These are phyloP conservation scores for Drosophila paranaensis DNA, from an alignment of 2,888 invertebrate species.

Conservation along the genomic window DNA sequence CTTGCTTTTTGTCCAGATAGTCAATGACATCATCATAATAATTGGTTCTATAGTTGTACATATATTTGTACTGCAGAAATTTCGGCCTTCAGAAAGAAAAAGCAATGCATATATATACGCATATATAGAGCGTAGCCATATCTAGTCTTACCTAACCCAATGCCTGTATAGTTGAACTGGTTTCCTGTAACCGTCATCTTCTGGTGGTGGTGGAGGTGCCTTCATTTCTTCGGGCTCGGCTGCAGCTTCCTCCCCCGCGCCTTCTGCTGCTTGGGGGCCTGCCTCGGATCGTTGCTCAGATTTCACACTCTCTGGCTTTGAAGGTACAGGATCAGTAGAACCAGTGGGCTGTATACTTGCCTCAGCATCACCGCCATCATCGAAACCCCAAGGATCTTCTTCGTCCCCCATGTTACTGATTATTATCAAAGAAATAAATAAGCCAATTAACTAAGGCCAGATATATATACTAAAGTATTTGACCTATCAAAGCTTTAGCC, in stretches of 20 bases:
- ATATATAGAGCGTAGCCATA: not conserved
- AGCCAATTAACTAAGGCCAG: not conserved
- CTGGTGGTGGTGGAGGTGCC: conserved; percentile 85
- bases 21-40: conserved; percentile 94
- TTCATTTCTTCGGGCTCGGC: conserved; percentile 85
- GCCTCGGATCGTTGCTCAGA: conserved; percentile 61
- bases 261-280: conserved; percentile 21
- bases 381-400: conserved; percentile 86
- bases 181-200: conserved; percentile 87
- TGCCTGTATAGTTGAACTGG: conserved; percentile 90
- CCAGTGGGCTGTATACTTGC: conserved; percentile 48
- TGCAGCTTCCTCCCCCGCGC: conserved; percentile 57
- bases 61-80: conserved; percentile 92
- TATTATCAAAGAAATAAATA: not conserved
- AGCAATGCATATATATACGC: not conserved
- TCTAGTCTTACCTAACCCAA: conserved; percentile 89
- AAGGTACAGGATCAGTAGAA: conserved; percentile 60
- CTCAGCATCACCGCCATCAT: conserved; percentile 83
- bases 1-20: conserved; percentile 91
- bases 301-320: conserved; percentile 83
- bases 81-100: conserved; percentile 87
- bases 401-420: conserved; percentile 84
- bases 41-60: conserved; percentile 93
- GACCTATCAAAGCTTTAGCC: conserved; percentile 1
- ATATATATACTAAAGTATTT: not conserved